Conservation (phyloP, 2,888 invertebrate genomes). For the Branchipolynoe longqiensis region DNA sequence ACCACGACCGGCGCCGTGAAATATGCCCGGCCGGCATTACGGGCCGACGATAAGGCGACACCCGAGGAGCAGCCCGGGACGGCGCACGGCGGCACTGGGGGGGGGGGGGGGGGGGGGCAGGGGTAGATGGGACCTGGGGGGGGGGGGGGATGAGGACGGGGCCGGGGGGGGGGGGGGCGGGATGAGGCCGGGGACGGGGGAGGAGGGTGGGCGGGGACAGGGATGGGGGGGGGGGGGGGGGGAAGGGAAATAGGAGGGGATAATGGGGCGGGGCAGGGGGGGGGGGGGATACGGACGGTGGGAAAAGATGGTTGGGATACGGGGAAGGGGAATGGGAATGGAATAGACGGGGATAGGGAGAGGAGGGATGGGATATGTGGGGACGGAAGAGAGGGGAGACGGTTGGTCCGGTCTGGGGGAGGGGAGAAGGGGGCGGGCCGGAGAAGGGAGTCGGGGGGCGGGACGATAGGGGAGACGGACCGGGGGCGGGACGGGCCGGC, state of each 20-base stretch:
- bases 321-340: not conserved
- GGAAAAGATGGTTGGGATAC: not conserved
- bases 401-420: not conserved
- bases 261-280: not conserved
- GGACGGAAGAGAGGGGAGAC: not conserved
- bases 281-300: not conserved
- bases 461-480: not conserved
- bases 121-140: not conserved
- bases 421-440: not conserved
- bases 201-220: not conserved
- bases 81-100: not conserved
- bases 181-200: not conserved
- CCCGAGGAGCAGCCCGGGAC: conserved; percentile 44
- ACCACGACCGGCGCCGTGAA: conserved; percentile 55
- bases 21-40: conserved; percentile 57
- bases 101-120: not conserved
- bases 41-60: conserved; percentile 53
- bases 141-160: not conserved
- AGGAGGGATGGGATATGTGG: not conserved
- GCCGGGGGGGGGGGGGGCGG: not conserved
- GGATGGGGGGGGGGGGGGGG: not conserved
- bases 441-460: no score
- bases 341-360: not conserved
- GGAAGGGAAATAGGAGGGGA: not conserved
- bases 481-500: conserved; percentile 3